Percentiles rank a stretch among this genome's conserved stretches.
These are phyloP conservation scores for Tachysurus fulvidraco DNA, from an alignment of 2,113 vertebrate genomes.

Conservation along the genomic window DNA sequence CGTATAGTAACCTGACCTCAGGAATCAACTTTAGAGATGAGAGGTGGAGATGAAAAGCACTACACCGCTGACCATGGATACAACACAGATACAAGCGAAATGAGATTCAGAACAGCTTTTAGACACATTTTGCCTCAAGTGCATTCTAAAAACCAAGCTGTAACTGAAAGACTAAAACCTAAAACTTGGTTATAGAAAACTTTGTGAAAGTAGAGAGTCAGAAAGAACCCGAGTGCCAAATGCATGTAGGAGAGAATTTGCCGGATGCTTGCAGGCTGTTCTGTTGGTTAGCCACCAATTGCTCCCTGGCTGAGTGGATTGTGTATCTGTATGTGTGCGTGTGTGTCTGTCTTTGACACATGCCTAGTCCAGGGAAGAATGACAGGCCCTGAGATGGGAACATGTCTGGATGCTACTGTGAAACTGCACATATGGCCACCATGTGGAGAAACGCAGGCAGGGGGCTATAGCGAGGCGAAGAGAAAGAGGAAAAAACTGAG, in stretches of 20 bases:
- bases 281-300: conserved; percentile 27
- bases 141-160: background rate
- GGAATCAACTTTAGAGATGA: background rate
- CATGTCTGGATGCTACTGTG: conserved; percentile 59
- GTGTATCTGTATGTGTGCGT: conserved; percentile 25
- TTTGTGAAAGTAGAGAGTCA: background rate
- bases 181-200: conserved; percentile 3
- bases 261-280: conserved; percentile 32
- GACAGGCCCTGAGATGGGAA: conserved; percentile 62
- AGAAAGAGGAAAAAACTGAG: background rate
- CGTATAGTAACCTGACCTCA: background rate
- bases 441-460: conserved; percentile 38
- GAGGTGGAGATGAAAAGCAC: background rate
- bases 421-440: conserved; percentile 66
- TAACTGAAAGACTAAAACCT: background rate
- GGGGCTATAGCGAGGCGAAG: conserved; percentile 12
- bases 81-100: background rate
- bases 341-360: conserved; percentile 53
- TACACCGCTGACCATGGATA: background rate
- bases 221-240: background rate
- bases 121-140: background rate
- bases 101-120: background rate
- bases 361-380: conserved; percentile 57
- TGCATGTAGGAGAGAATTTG: conserved; percentile 9
- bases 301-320: conserved; percentile 31